Evolutionary conservation across 2,888 invertebrate genomes (phyloP).

Genomic region (Exocentrus adspersus): DNA sequence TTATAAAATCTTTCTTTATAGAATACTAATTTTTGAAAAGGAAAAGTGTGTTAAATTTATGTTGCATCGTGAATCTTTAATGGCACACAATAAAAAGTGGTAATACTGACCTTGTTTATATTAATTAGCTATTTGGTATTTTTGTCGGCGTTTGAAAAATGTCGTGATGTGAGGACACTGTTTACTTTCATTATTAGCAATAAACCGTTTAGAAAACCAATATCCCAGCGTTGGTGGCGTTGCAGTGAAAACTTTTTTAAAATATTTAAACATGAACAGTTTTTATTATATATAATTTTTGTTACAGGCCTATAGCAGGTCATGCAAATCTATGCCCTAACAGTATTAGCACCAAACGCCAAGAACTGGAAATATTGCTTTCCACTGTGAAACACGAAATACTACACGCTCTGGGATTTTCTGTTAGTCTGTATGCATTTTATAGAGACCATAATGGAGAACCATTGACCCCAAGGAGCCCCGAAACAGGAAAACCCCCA

Average conservation of each 20-base stretch:
- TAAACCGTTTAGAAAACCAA: background rate
- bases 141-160: background rate
- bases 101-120: background rate
- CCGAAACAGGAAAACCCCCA: conserved; percentile 88
- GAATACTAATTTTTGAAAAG: background rate
- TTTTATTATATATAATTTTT: conserved; percentile 17
- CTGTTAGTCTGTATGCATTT: conserved; percentile 96
- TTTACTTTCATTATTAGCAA: background rate
- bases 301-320: conserved; percentile 91
- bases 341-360: conserved; percentile 89
- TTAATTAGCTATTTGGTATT: background rate
- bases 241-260: too few species aligned
- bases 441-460: conserved; percentile 90
- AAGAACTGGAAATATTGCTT: conserved; percentile 89
- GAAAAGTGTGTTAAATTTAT: background rate
- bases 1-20: background rate
- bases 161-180: background rate
- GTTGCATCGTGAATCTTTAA: background rate
- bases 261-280: too few species aligned
- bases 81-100: background rate
- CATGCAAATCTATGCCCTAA: conserved; percentile 98
- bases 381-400: conserved; percentile 99
- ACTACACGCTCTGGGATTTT: conserved; percentile 96
- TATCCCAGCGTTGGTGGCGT: too few species aligned
- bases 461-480: conserved; percentile 83